Conservation (phyloP, 2,888 invertebrate genomes). For the Aethes cnicana region DNA sequence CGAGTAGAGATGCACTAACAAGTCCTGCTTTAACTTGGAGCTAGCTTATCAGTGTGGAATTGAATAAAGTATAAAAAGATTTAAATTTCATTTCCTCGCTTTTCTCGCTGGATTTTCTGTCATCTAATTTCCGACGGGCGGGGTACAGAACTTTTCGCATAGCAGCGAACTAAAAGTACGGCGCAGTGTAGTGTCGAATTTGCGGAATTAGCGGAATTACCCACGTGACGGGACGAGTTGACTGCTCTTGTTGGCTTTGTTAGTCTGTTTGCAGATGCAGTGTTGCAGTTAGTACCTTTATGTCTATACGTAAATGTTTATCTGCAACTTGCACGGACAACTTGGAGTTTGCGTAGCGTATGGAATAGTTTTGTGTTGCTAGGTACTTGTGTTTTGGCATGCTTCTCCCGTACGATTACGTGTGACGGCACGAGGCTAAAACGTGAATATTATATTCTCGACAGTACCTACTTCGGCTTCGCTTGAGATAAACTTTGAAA, state of each 20-base stretch:
- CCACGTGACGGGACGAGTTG: conserved; percentile 22
- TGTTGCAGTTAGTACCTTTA: conserved; percentile 28
- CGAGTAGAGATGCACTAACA: too few species aligned
- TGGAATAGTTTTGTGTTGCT: conserved; percentile 7
- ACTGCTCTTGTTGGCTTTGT: conserved; percentile 27
- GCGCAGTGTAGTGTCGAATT: conserved; percentile 29
- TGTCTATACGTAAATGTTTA: conserved; percentile 23
- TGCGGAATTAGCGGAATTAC: conserved; percentile 27
- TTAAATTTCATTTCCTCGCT: conserved; percentile 39
- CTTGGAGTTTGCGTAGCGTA: conserved; percentile 7
- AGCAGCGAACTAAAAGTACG: conserved; percentile 18
- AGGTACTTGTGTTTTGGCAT: not conserved
- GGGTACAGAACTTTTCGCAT: conserved; percentile 19
- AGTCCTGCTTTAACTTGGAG: too few species aligned
- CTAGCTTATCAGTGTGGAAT: too few species aligned
- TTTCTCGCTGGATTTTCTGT: conserved; percentile 21
- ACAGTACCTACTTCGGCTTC: too few species aligned
- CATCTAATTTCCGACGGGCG: conserved; percentile 20
- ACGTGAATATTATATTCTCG: not conserved
- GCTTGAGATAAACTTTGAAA: too few species aligned
- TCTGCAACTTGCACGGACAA: conserved; percentile 19
- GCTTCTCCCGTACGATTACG: not conserved
- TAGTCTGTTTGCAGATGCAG: conserved; percentile 26
- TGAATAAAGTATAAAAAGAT: conserved; percentile 49
- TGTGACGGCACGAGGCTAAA: not conserved